A percentile compares a stretch with the other conserved stretches of the same genome.
These are phyloP conservation scores for Tribolium freemani DNA, from an alignment of 2,888 invertebrate species.

Conservation along the genomic window DNA sequence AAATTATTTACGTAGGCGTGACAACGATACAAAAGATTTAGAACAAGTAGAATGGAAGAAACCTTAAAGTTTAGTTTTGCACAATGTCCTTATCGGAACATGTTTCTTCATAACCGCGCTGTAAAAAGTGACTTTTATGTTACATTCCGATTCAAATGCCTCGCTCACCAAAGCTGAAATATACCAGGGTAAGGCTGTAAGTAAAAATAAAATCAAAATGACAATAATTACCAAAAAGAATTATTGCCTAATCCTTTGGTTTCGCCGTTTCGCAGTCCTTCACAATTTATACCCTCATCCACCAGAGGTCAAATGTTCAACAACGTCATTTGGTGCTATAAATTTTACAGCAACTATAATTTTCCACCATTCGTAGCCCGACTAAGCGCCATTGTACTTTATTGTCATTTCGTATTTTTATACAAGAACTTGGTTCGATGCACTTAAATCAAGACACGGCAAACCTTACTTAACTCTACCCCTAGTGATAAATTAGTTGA, in stretches of 20 bases:
- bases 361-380: conserved; percentile 12
- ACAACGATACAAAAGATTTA: conserved; percentile 27
- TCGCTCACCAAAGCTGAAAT: conserved; percentile 49
- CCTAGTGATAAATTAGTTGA: not conserved
- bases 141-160: conserved; percentile 37
- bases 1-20: conserved; percentile 33
- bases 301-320: conserved; percentile 26
- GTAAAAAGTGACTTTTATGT: conserved; percentile 19
- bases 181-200: conserved; percentile 43
- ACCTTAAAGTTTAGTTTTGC: conserved; percentile 23
- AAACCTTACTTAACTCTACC: not conserved
- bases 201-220: conserved; percentile 29
- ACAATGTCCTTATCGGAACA: conserved; percentile 8
- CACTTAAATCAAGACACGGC: not conserved
- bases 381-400: conserved; percentile 15
- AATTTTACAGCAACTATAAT: conserved; percentile 27
- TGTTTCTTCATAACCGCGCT: conserved; percentile 14
- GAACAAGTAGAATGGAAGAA: conserved; percentile 17
- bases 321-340: conserved; percentile 26
- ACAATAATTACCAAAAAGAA: conserved; percentile 18
- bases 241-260: conserved; percentile 17
- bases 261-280: conserved; percentile 4
- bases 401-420: conserved; percentile 12
- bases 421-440: conserved; percentile 16
- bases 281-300: conserved; percentile 26